Base-by-base conservation (phyloP, 1,140 invertebrate genomes). In the Sinonovacula constricta region DNA sequence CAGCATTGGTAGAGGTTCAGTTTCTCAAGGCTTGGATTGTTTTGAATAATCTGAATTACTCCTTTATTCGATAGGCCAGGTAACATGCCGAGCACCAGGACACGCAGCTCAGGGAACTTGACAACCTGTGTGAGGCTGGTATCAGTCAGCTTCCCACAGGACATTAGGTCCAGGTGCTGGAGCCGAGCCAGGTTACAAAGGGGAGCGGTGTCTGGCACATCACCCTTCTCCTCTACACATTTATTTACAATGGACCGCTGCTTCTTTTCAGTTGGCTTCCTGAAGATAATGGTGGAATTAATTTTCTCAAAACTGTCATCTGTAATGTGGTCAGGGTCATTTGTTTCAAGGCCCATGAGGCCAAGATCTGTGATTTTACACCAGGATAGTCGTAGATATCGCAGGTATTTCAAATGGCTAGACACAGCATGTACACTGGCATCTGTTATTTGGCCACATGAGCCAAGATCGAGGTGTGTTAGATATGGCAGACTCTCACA, bases 91-190 rank as follows among this genome's bases (percentile, higher is more conserved):
- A 95, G 88, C 85, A 94, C 92, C 49, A 95, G 88, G 76, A 90
- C 88, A 70, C 88, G 88, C 10, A 95, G 89, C 88, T 94, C 94
- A 34, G 91, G 89, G 83, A 94, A 94, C 57, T 92, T 92, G 59
- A 95, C 92, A 7, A 93, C 93, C 83, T 94, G 93, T 56, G 92
- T 93, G 1, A 95, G 83, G 77, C 94, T 94, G 3, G 94, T 93
- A 90, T 95, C 94, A 34, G 94, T 94, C 15, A 95, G 93, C 84
- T 92, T 93, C 79, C 93, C 94, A 85, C 95, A 95, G 2, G 93
- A 92, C 57, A 93, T 92, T 5, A 95, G 87, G 87, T 95, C 93
- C 2, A 95, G 88, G 49, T 92, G 90, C 70, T 85, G 91, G 3
- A 95, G 89, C 18, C 92, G 84, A 72, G 66, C 71, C 54, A 90